Evolutionary conservation across 1,140 invertebrate species (phyloP).

Genomic region (Drosophila littoralis): DNA sequence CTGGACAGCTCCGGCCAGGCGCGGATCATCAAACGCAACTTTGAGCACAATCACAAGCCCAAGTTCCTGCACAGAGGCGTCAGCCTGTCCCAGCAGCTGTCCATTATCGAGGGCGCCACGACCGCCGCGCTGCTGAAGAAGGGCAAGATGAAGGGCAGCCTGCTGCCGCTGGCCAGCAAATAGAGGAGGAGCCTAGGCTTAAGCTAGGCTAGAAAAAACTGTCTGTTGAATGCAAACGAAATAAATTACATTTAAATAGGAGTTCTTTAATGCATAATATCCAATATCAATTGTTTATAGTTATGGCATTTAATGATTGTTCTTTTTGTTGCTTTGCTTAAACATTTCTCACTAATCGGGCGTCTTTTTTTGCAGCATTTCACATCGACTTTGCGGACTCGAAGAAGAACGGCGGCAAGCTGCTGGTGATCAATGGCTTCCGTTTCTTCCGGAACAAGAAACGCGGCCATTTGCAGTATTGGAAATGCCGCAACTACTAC

Average conservation of each 20-base stretch:
- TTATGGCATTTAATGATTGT: neutral
- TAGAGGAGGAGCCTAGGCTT: conserved; percentile 30
- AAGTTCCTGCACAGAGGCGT: conserved; percentile 54
- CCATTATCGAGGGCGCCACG: conserved; percentile 24
- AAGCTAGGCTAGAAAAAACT: conserved; percentile 7
- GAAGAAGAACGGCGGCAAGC: conserved; percentile 82
- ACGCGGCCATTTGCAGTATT: conserved; percentile 79
- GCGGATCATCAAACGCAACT: conserved; percentile 70
- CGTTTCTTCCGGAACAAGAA: conserved; percentile 84
- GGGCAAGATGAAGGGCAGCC: conserved; percentile 28
- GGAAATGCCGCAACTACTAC: conserved; percentile 84
- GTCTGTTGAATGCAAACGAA: neutral
- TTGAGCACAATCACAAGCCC: conserved; percentile 75
- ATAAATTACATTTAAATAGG: conserved; percentile 15
- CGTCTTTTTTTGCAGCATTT: conserved; percentile 59
- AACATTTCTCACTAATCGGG: conserved; percentile 38
- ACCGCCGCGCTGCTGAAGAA: conserved; percentile 37
- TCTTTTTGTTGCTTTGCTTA: neutral
- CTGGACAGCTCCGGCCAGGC: conserved; percentile 58
- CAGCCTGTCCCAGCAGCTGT: conserved; percentile 43
- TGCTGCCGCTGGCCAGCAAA: conserved; percentile 11
- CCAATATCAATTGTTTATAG: neutral
- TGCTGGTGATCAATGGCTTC: conserved; percentile 83
- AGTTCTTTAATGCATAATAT: neutral
- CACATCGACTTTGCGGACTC: conserved; percentile 82